Evolutionary conservation across 2,888 invertebrate genomes (phyloP), one percentile per base, ranked within the genome.

Genomic region (Epirrhoe tristata): DNA sequence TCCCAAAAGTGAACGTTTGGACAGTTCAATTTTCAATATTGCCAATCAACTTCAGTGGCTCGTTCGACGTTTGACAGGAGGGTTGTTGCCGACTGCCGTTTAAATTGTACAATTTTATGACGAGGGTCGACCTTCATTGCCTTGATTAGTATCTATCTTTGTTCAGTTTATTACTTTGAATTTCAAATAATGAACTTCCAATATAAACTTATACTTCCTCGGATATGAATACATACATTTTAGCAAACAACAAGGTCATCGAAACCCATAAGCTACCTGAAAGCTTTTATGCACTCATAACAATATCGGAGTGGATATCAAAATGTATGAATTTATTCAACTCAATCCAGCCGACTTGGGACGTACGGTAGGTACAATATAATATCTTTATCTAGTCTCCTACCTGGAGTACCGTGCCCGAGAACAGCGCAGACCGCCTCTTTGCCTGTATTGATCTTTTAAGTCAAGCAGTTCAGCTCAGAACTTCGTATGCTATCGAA

Each of bases 21-120:
- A 84, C 83, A 81, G 81, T 83, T 85, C 83, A 80, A 85, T 87
- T 85, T 86, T 86, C 82, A 82, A 85, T 86, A 88, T 87, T 87
- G 85, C 83, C 88, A 88, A 89, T 88, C 85, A 83, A 81, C 78
- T 83, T 81, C 75, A 74, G 77, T 75, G 81, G 81, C 73, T 80
- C 80, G 79, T 81, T 82, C 78, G 74, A 75, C 81, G 76, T 86
- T 85, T 83, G 83, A 84, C 81, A 81, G 48, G 81, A 78, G 77
- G 76, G 76, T 75, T 75, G 77, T 76, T 75, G 76, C 78, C 68
- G 74, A 74, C 70, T 81, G 78, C 79, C 82, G 82, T 86, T 87
- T 82, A 84, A 86, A 86, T 81, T 81, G 82, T 84, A 84, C 80
- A 82, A 81, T 85, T 83, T 86, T 84, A 82, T 84, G 83, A 84